Evolutionary conservation across 2,113 vertebrate genomes (phyloP), one percentile per base, ranked within the genome.

Genomic region (Cepphus grylle): DNA sequence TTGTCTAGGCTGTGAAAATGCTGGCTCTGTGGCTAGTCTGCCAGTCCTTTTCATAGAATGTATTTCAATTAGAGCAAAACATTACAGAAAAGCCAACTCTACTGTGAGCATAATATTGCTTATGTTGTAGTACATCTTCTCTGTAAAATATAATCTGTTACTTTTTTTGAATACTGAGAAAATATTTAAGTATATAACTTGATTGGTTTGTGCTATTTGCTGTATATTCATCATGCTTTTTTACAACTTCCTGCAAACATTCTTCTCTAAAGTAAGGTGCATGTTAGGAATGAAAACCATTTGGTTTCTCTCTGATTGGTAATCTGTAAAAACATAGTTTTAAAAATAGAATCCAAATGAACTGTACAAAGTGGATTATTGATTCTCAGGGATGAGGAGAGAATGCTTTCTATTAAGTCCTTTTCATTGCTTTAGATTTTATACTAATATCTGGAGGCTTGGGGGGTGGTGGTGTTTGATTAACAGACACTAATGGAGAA

Each of bases 341-440:
- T 94, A 67, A 96, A 96, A 93, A 90, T 32, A 88, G 81, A 93
- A 76, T 74, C 38, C 69, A n/a, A 81, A 53, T 53, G 86, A 93
- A 43, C 45, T 65, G 58, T 76, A 45, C 49, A 67, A 76, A 89
- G 84, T 77, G 78, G 58, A 69, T 71, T 90, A 92, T 91, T 90
- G 93, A 81, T 93, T 96, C 63, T 70, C 10, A 2, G 58, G 63
- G 38, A 62, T 62, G 71, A 4, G 2, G 26, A 82, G 52, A 74
- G 74, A 92, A 79, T 29, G 50, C 49, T 82, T 86, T 88, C 88
- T 81, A 34, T 86, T 53, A 86, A 84, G 73, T 66, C n/a, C 21
- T 81, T 42, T 56, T 69, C 72, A 34, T 72, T 89, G 87, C 70
- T 82, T 91, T 85, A 45, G 69, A 58, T 74, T 78, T 81, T 89